Conservation (phyloP, 1,140 invertebrate genomes). For the Limonius californicus region DNA sequence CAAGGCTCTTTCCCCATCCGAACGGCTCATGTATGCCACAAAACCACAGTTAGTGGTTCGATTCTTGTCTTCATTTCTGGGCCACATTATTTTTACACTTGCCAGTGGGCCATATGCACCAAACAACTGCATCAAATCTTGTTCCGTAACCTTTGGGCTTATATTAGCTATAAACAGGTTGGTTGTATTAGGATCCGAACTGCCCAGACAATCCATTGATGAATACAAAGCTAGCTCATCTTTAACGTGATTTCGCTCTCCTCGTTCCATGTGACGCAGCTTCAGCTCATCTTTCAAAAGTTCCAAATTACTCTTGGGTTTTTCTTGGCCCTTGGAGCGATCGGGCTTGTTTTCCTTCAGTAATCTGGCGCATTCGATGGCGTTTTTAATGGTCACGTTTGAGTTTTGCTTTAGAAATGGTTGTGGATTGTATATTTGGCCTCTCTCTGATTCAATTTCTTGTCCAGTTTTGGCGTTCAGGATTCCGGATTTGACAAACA, state of each 20-base stretch:
- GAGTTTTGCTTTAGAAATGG: conserved; percentile 30
- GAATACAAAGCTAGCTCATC: conserved; percentile 25
- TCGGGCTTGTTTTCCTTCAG: conserved; percentile 39
- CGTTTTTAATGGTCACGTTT: conserved; percentile 52
- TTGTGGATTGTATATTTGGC: conserved; percentile 38
- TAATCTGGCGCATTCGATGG: conserved; percentile 42
- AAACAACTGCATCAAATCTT: conserved; percentile 83
- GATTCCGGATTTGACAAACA: conserved; percentile 41
- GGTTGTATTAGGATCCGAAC: conserved; percentile 79
- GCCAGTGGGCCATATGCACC: conserved; percentile 84
- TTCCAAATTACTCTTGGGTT: conserved; percentile 43
- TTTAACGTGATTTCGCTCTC: conserved; percentile 25
- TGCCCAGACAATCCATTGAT: conserved; percentile 48
- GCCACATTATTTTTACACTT: conserved; percentile 93
- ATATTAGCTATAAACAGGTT: conserved; percentile 87
- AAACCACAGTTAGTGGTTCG: conserved; percentile 76
- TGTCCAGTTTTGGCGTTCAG: conserved; percentile 33
- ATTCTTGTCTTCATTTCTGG: conserved; percentile 49
- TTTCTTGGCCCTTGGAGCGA: conserved; percentile 46
- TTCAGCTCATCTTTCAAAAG: conserved; percentile 45
- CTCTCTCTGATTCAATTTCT: conserved; percentile 25
- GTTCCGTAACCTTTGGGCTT: conserved; percentile 79
- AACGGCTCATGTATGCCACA: conserved; percentile 87
- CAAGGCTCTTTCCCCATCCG: conserved; percentile 80
- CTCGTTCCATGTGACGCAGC: conserved; percentile 33